Conservation (phyloP, 2,113 vertebrate genomes). For the Petromus typicus region DNA sequence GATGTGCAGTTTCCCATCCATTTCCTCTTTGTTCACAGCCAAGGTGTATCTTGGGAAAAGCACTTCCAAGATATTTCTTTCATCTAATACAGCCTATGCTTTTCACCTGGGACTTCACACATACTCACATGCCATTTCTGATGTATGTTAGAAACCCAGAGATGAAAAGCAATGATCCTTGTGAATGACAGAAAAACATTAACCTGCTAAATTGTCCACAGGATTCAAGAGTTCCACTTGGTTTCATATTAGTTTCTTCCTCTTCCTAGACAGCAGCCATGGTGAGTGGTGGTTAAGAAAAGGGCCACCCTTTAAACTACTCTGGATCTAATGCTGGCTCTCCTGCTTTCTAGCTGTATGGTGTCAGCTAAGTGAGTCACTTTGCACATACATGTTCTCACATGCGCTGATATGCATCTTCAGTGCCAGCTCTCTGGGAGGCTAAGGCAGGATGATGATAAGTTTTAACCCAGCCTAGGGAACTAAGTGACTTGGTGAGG, state of each 20-base stretch:
- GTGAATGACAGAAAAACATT: slow-evolving; percentile 26
- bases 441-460: background rate
- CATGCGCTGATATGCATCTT: background rate
- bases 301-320: background rate
- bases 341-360: background rate
- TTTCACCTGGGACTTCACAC: background rate
- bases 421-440: background rate
- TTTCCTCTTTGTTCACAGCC: background rate
- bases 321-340: background rate
- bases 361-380: background rate
- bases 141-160: background rate
- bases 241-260: background rate
- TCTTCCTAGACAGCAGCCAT: background rate
- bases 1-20: background rate
- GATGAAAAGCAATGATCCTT: background rate
- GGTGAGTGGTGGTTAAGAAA: background rate
- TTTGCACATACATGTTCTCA: background rate
- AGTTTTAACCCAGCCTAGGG: background rate
- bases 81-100: background rate
- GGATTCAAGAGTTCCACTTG: background rate
- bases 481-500: background rate
- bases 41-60: background rate
- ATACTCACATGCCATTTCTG: background rate
- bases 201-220: background rate
- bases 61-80: background rate